Percentiles rank a stretch among this genome's conserved stretches.
Conservation (phyloP, 2,888 invertebrate genomes). For the Cataglyphis rosenhaueri region DNA sequence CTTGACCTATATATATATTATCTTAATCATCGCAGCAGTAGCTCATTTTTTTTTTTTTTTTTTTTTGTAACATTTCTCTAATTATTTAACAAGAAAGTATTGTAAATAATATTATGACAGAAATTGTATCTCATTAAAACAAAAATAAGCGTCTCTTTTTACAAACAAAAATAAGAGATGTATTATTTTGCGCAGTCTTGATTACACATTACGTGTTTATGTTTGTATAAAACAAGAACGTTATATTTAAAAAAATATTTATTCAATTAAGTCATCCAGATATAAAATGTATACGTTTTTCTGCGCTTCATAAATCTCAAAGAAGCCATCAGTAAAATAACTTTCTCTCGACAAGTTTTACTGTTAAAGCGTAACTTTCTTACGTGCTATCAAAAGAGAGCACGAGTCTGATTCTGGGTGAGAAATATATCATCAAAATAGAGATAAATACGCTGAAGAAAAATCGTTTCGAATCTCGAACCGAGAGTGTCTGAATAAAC, state of each 20-base stretch:
- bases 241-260: slow-evolving; percentile 6
- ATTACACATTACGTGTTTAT: background rate
- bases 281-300: background rate
- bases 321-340: slow-evolving; percentile 20
- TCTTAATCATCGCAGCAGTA: background rate
- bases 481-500: background rate
- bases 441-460: background rate
- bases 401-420: background rate
- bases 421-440: background rate
- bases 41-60: background rate
- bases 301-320: background rate
- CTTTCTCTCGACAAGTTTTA: slow-evolving; percentile 16
- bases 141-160: slow-evolving; percentile 17
- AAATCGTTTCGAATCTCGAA: background rate
- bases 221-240: background rate
- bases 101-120: background rate
- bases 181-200: background rate
- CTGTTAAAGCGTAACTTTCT: slow-evolving; percentile 34
- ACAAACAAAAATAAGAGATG: background rate
- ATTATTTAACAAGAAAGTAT: background rate
- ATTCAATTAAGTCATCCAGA: background rate
- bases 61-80: background rate
- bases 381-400: slow-evolving; percentile 1
- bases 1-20: background rate
- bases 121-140: background rate